Evolutionary conservation across 2,888 invertebrate genomes (phyloP).

Genomic region (Macropis europaea): DNA sequence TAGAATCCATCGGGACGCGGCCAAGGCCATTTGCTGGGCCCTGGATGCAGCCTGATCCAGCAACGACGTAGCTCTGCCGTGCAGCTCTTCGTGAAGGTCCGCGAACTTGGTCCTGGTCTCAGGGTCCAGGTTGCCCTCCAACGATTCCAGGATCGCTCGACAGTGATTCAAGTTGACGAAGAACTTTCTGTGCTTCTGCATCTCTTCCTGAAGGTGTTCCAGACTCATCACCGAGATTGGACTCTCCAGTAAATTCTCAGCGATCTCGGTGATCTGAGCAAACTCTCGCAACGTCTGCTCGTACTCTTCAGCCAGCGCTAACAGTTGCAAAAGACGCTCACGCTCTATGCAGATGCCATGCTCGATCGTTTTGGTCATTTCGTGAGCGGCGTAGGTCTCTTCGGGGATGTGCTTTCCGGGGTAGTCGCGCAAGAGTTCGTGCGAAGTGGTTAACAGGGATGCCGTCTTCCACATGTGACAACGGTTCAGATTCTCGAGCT

Average conservation of each 20-base stretch:
- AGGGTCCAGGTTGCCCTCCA: constrained; percentile 90
- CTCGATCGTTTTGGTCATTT: constrained; percentile 86
- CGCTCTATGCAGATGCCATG: constrained; percentile 86
- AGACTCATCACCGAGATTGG: constrained; percentile 88
- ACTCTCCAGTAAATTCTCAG: constrained; percentile 89
- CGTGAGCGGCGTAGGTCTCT: constrained; percentile 85
- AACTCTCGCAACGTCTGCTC: constrained; percentile 93
- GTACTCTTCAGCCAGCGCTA: constrained; percentile 91
- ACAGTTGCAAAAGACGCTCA: constrained; percentile 87
- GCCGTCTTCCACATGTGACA: constrained; percentile 83
- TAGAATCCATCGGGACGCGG: constrained; percentile 91
- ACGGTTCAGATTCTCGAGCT: constrained; percentile 85
- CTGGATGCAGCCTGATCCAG: constrained; percentile 90
- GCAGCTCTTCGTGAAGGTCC: constrained; percentile 87
- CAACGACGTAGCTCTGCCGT: constrained; percentile 87
- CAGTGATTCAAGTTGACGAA: constrained; percentile 94
- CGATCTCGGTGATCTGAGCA: constrained; percentile 91
- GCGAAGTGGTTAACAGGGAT: constrained; percentile 84
- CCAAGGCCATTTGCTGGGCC: constrained; percentile 91
- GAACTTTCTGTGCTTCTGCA: constrained; percentile 93
- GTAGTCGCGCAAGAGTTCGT: constrained; percentile 85
- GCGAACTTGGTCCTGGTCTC: constrained; percentile 89
- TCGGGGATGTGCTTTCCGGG: constrained; percentile 86
- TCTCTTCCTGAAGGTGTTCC: constrained; percentile 92
- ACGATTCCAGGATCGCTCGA: constrained; percentile 90